phyloP scores from a whole-genome alignment of 2,888 invertebrate genomes.

The Molanna angustata region DNA sequence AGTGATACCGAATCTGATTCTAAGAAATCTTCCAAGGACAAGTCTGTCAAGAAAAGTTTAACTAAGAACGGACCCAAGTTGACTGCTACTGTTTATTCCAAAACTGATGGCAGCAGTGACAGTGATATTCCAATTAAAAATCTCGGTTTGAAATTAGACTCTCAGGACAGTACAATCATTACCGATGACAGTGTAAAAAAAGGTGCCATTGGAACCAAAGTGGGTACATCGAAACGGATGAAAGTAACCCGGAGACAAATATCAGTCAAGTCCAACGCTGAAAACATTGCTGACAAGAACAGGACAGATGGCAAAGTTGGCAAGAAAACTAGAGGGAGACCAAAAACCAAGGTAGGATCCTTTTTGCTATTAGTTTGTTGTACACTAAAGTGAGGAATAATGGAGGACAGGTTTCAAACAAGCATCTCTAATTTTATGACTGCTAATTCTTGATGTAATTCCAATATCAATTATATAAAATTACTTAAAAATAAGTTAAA shows the following conservation, averaged over 20 bases:
- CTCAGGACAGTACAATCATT: conserved; percentile 33
- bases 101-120: conserved; percentile 42
- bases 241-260: conserved; percentile 28
- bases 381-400: no score
- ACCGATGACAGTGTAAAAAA: conserved; percentile 44
- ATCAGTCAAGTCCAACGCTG: conserved; percentile 25
- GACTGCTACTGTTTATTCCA: conserved; percentile 41
- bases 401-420: no score
- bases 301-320: conserved; percentile 38
- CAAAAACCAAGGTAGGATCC: conserved; percentile 47
- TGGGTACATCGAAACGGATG: conserved; percentile 31
- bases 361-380: no score
- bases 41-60: conserved; percentile 8
- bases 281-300: conserved; percentile 34
- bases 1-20: conserved; percentile 17
- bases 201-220: conserved; percentile 29
- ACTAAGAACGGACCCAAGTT: conserved; percentile 47
- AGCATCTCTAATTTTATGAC: no score
- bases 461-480: no score
- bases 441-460: no score
- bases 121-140: conserved; percentile 32
- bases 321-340: conserved; percentile 46
- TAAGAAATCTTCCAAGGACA: conserved; percentile 3
- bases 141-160: conserved; percentile 30
- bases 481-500: no score